Evolutionary conservation across 2,888 invertebrate species (phyloP), one percentile per base, ranked within the genome.

Genomic region (Byasa hedistus): DNA sequence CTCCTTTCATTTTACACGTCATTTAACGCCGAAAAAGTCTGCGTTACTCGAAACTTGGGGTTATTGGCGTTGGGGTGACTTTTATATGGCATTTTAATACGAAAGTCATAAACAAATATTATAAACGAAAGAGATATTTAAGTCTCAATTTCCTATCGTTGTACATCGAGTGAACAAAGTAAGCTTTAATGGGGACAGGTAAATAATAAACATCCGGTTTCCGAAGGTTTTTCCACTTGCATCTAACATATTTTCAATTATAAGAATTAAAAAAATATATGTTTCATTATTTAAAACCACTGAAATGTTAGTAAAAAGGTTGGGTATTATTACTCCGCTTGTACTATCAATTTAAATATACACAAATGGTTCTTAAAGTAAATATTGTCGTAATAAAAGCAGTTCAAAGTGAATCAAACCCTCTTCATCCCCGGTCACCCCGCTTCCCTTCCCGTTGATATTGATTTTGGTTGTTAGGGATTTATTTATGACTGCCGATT

Each of bases 381-480:
- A 54, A 57, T 61, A 63, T 32, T 63, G 60, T 52, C 57, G n/a
- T 51, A 67, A 60, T 58, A 55, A 63, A 64, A 64, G 22, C 7
- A 61, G 82, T 4, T 3, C 76, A 66, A 77, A 78, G 69, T 51
- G 70, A 77, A 82, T 72, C 74, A 15, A 2, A 71, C 71, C 76
- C 27, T 67, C 64, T 64, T 76, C 70, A 73, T 73, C 75, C 76
- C 78, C 71, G 27, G 36, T 61, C 64, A 69, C 75, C 77, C 79
- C 79, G 76, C 79, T 70, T 75, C 72, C 75, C 78, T 73, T 75
- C 80, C 76, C 77, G 69, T 70, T 73, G 77, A 82, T 89, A 89
- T 89, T 86, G 89, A 89, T 89, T 87, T 85, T 82, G 83, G 84
- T 86, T 82, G 87, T 84, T 81, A 81, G 78, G 82, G 85, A 86